These are phyloP conservation scores for Metacarcinus magister DNA, from an alignment of 2,888 invertebrate genomes.

Conservation along the genomic window DNA sequence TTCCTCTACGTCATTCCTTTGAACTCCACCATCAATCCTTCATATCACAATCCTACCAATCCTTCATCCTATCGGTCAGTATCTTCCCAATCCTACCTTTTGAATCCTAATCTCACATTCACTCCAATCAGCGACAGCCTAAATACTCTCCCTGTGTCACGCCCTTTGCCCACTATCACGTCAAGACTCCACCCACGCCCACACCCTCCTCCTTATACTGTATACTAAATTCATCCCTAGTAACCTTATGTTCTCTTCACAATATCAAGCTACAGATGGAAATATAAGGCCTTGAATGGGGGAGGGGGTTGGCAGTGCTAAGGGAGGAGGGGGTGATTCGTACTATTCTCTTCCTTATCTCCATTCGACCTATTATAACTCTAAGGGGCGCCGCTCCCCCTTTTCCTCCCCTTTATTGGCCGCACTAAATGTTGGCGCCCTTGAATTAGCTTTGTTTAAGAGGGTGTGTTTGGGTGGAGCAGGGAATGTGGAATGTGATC, in stretches of 20 bases:
- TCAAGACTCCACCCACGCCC: background rate
- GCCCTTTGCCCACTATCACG: no score
- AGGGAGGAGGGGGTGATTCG: background rate
- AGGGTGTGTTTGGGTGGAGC: background rate
- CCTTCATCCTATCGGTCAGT: no score
- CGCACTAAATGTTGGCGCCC: background rate
- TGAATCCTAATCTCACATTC: no score
- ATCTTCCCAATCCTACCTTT: no score
- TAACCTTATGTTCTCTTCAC: background rate
- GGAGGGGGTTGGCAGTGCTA: background rate
- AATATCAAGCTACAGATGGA: background rate
- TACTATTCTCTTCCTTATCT: background rate
- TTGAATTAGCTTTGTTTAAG: constrained; percentile 15
- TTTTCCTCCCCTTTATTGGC: background rate
- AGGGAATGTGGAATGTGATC: background rate
- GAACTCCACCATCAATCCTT: no score
- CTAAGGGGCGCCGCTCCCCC: background rate
- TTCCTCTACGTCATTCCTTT: no score
- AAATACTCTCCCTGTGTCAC: no score
- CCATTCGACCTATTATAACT: background rate
- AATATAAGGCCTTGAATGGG: background rate
- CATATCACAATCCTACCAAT: no score
- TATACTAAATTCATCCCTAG: background rate
- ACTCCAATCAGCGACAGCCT: no score
- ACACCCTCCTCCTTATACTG: background rate